Evolutionary conservation across 2,113 vertebrate species (phyloP).

Genomic region (Brevimyrus niger): DNA sequence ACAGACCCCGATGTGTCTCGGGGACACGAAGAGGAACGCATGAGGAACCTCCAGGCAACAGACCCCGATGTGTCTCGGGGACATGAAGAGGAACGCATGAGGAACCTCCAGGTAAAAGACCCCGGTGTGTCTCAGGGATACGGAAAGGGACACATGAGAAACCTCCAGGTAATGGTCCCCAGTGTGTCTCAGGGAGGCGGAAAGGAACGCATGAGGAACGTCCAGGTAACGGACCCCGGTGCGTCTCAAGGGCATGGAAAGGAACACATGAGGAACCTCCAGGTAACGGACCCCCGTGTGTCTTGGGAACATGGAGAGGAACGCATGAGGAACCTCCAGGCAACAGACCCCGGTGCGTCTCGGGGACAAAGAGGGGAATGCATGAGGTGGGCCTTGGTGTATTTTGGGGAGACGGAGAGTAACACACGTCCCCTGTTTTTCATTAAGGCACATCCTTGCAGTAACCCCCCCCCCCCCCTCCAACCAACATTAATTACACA

Average conservation of each 20-base stretch:
- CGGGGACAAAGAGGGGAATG: not conserved
- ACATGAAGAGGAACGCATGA: not conserved
- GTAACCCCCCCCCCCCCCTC: not conserved
- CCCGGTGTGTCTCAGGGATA: not conserved
- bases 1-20: accelerated
- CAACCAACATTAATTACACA: not conserved
- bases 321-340: not conserved
- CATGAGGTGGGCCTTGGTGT: not conserved
- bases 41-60: not conserved
- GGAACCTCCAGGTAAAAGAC: not conserved
- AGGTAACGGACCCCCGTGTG: no score
- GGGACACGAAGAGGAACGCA: not conserved
- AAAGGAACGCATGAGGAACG: not conserved
- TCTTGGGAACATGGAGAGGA: no score
- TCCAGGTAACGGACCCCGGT: no score
- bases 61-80: accelerated
- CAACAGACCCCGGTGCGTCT: not conserved
- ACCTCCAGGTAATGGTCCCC: not conserved
- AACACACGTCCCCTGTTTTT: not conserved
- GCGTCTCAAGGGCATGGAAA: no score
- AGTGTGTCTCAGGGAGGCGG: not conserved
- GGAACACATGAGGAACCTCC: no score
- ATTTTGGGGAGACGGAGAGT: not conserved
- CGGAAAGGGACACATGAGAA: not conserved
- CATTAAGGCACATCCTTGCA: not conserved